Base-by-base conservation (phyloP, 2,888 invertebrate genomes). In the Saturnia japonica region DNA sequence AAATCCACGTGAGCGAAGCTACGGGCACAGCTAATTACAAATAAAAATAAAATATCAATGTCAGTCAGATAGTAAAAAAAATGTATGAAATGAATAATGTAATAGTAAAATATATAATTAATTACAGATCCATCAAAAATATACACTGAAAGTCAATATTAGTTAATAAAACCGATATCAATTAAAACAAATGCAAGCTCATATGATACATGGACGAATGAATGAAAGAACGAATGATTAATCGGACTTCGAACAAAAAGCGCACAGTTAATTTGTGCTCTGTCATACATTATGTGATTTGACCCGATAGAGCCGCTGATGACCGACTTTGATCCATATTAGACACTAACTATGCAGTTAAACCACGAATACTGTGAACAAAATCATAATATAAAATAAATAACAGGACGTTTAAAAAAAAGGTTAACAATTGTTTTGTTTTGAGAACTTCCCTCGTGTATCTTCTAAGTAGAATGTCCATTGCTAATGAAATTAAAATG, bases 321-420 rank as follows among this genome's bases (percentile, higher is more conserved):
- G 78, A 76, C 40, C 73, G 77, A 69, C 71, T 74, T 72, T 77
- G 76, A 80, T 79, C 80, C 78, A 80, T 79, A 79, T 40, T 25
- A 25, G 54, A 47, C 28, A 57, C 28, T 57, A 25, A 14, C 34
- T 34, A 68, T 71, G 60, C 43, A 34, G 45, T 40, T 71, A 68
- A 47, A 28, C 62, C 1, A 28, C 16, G 62, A 45, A 40, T 47
- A 47, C 34, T 60, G 11, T 66, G 40, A 51, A 54, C 42, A 25
- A n/a, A 6, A 25, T 9, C 22, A 11, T 28, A 57, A 11, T 28
- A 57, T 57, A 25, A 12, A 25, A 28, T 57, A 57, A 57, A 57
- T 57, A 57, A n/a, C n/a, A n/a, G n/a, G n/a, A n/a, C n/a, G n/a
- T n/a, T n/a, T n/a, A n/a, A n/a, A n/a, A n/a, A n/a, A n/a, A n/a